A percentile compares a stretch with the other conserved stretches of the same genome.
Evolutionary conservation across 2,797 vertebrate genomes (phyloP).

Genomic region (Ctenochaetus hawaiiensis): DNA sequence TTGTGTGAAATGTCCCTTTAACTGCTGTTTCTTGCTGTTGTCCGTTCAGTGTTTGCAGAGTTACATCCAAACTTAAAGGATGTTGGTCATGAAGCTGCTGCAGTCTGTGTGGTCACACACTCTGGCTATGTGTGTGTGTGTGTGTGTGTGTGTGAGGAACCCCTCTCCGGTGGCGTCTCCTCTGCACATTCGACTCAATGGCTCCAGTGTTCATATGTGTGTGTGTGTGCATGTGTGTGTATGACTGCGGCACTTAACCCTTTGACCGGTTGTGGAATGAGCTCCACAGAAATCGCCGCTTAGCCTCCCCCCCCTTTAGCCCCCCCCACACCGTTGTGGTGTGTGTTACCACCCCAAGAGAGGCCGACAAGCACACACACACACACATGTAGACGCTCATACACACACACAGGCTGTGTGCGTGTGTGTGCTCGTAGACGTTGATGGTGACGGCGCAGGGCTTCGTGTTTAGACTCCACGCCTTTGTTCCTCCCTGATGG

Average conservation of each 20-base stretch:
- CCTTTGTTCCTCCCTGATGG: constrained; percentile 87
- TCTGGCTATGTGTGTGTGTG: constrained; percentile 51
- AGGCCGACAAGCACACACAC: constrained; percentile 51
- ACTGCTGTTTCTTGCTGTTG: too few species aligned
- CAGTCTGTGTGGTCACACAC: constrained; percentile 77
- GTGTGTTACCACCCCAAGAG: constrained; percentile 81
- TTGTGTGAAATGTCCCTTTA: constrained; percentile 6
- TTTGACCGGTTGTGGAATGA: constrained; percentile 79
- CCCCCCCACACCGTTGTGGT: constrained; percentile 51
- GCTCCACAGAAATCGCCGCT: constrained; percentile 72
- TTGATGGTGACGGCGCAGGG: constrained; percentile 55
- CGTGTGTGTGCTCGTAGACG: constrained; percentile 48
- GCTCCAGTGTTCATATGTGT: constrained; percentile 75
- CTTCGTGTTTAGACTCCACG: constrained; percentile 86
- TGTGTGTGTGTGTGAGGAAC: constrained; percentile 38
- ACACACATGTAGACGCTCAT: constrained; percentile 30
- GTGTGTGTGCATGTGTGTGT: constrained; percentile 73
- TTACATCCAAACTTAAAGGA: constrained; percentile 46
- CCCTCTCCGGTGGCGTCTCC: constrained; percentile 67
- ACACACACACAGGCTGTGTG: constrained; percentile 61
- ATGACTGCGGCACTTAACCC: constrained; percentile 81
- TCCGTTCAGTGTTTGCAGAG: constrained; percentile 28
- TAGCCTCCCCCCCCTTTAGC: constrained; percentile 46
- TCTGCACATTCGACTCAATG: constrained; percentile 76
- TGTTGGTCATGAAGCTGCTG: constrained; percentile 44